phyloP scores from a whole-genome alignment of 2,113 vertebrate genomes.

The Eudyptes chrysolophus region DNA sequence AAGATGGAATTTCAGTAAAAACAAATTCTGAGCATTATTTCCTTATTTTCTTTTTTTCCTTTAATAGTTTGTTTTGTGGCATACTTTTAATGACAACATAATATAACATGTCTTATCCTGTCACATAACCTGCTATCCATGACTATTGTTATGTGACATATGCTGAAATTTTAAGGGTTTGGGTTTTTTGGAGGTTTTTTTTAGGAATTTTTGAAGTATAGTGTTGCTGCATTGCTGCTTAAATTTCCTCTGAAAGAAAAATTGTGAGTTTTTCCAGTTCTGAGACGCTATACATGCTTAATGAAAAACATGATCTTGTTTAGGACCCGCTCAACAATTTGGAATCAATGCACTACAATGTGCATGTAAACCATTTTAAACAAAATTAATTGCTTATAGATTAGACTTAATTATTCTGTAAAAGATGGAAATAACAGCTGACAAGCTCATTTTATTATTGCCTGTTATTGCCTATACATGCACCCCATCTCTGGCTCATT shows the following conservation, averaged over 20 bases:
- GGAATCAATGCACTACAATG: not conserved
- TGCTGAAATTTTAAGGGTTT: not conserved
- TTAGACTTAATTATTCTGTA: not conserved
- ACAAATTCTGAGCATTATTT: not conserved
- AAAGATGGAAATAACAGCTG: not conserved
- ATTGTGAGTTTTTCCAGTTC: not conserved
- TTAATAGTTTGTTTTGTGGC: not conserved
- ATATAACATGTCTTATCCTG: not conserved
- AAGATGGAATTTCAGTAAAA: not conserved
- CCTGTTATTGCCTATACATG: not conserved
- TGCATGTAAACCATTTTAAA: not conserved
- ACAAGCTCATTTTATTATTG: not conserved
- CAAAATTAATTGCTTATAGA: not conserved
- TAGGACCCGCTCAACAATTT: not conserved
- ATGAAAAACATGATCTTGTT: not conserved
- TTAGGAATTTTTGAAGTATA: not conserved
- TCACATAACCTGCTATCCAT: not conserved
- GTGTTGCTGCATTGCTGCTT: not conserved
- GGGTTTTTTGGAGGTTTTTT: accelerated
- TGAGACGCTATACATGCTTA: not conserved
- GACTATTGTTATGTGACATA: accelerated
- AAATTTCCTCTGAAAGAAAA: not conserved
- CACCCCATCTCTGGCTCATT: not conserved
- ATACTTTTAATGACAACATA: not conserved
- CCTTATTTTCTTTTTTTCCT: not conserved